Evolutionary conservation across 1,140 invertebrate genomes (phyloP).

Genomic region (Aphidius ervi): DNA sequence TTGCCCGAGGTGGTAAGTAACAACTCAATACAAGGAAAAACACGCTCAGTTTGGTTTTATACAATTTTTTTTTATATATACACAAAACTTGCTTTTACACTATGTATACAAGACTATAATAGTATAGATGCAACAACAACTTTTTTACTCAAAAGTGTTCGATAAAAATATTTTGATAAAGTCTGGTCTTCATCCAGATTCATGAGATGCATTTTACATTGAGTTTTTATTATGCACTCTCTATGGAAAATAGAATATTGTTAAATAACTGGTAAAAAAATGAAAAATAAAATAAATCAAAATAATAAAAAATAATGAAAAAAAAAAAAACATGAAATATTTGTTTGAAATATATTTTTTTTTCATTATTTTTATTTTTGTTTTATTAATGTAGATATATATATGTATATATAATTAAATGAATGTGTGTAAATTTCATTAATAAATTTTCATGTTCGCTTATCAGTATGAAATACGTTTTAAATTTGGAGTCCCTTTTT

Average conservation of each 20-base stretch:
- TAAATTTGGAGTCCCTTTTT: background rate
- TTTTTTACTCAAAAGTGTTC: conserved; percentile 11
- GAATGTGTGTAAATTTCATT: conserved; percentile 20
- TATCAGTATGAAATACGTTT: conserved; percentile 10
- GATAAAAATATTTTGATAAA: conserved; percentile 24
- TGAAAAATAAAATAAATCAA: background rate
- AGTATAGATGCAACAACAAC: background rate
- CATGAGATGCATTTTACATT: conserved; percentile 20
- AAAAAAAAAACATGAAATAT: background rate
- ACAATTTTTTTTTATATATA: background rate
- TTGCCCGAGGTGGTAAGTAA: too few relatives aligned
- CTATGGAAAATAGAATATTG: conserved; percentile 14
- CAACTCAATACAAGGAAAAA: too few relatives aligned
- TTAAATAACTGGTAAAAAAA: conserved; percentile 6
- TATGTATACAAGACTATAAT: background rate
- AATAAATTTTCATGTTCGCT: conserved; percentile 18
- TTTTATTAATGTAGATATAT: background rate
- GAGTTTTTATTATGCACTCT: conserved; percentile 16
- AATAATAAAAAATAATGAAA: conserved; percentile 1
- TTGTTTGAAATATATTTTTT: too few relatives aligned
- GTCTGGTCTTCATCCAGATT: conserved; percentile 21
- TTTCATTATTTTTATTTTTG: too few relatives aligned
- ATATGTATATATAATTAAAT: conserved; percentile 13
- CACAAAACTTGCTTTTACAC: conserved; percentile 2
- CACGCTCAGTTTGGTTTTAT: too few relatives aligned